phyloP scores from a whole-genome alignment of 2,113 vertebrate species.

The Gnathonemus longibarbis region DNA sequence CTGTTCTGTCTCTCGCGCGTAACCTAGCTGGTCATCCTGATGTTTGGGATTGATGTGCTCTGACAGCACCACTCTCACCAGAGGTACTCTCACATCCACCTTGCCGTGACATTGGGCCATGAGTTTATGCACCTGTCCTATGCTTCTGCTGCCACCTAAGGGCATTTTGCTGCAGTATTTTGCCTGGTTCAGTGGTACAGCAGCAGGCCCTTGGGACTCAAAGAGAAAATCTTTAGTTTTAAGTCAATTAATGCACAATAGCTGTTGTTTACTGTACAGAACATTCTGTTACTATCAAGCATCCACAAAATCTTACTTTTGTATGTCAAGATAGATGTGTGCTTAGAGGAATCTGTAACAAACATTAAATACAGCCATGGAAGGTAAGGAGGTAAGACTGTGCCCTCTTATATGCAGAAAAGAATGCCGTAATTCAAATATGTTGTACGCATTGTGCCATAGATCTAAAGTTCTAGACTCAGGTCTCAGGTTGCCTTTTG shows the following conservation, averaged over 20 bases:
- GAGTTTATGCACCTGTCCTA: not conserved
- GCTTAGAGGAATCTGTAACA: not conserved
- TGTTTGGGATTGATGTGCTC: not conserved
- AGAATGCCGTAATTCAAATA: not conserved
- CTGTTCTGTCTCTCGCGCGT: not conserved
- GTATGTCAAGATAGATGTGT: not conserved
- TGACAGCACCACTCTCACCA: not conserved
- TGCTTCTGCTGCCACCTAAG: not conserved
- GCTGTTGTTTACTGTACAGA: not conserved
- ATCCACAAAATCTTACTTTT: not conserved
- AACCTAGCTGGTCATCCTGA: not conserved
- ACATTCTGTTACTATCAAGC: not conserved
- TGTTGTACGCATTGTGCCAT: not conserved
- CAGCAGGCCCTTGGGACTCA: not conserved
- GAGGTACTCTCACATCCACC: not conserved
- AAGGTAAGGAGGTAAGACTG: not conserved
- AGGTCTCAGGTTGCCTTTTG: not conserved
- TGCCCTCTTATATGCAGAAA: not conserved
- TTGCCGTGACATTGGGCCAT: not conserved
- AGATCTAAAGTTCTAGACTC: not conserved
- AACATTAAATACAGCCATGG: not conserved
- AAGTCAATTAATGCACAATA: not conserved
- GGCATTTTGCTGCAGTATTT: not conserved
- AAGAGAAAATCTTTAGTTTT: not conserved
- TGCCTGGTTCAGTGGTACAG: not conserved